Percentiles rank a stretch among this genome's conserved stretches.
Evolutionary conservation across 2,888 invertebrate species (phyloP).

Genomic region (Oscheius sp.): DNA sequence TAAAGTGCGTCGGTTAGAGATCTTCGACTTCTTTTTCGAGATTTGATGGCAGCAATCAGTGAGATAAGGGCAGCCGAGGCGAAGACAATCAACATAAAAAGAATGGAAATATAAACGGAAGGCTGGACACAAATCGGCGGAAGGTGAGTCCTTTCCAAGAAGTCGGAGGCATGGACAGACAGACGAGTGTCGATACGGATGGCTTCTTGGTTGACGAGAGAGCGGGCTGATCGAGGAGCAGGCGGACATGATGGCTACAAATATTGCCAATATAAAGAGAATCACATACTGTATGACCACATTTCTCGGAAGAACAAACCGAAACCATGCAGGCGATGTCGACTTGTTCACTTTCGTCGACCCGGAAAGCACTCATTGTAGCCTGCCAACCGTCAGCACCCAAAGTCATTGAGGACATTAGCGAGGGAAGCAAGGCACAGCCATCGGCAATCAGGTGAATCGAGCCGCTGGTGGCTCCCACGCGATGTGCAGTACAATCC

Average conservation of each 20-base stretch:
- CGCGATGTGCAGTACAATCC: conserved; percentile 70
- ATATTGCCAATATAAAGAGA: neutral
- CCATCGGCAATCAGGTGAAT: conserved; percentile 68
- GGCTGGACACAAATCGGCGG: conserved; percentile 35
- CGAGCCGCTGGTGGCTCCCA: conserved; percentile 60
- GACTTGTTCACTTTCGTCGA: conserved; percentile 70
- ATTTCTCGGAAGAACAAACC: conserved; percentile 41
- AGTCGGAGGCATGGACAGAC: conserved; percentile 19
- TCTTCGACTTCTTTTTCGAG: neutral
- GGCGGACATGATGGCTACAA: conserved; percentile 31
- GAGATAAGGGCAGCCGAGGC: conserved; percentile 16
- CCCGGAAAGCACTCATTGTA: conserved; percentile 69
- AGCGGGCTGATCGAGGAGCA: conserved; percentile 30
- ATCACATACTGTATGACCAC: neutral
- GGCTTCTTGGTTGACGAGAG: conserved; percentile 19
- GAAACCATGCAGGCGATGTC: conserved; percentile 52
- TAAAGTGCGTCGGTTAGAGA: conserved; percentile 14
- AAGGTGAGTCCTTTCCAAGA: neutral
- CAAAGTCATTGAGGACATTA: conserved; percentile 66
- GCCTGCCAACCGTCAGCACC: conserved; percentile 63
- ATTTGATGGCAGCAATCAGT: neutral
- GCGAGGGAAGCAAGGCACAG: conserved; percentile 69
- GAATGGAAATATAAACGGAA: conserved; percentile 23
- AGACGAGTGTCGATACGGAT: conserved; percentile 35
- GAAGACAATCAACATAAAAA: conserved; percentile 23